These are phyloP conservation scores for Drosophila macrospina DNA, from an alignment of 2,888 invertebrate species.

Conservation along the genomic window DNA sequence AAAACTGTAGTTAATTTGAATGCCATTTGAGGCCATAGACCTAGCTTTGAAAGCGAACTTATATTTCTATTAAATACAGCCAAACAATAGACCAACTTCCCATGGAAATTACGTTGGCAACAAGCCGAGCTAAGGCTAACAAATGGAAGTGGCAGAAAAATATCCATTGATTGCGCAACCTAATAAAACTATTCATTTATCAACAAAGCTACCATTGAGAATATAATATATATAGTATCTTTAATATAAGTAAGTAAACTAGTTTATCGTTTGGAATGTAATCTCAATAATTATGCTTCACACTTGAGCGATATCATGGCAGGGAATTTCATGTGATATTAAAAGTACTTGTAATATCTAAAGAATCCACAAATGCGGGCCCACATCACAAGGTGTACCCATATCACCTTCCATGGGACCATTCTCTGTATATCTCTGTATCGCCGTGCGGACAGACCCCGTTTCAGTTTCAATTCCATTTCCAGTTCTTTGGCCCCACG, in stretches of 20 bases:
- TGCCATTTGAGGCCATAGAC: conserved; percentile 40
- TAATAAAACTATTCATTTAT: neutral
- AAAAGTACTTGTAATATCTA: conserved; percentile 21
- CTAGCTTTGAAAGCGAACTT: neutral
- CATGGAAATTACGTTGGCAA: conserved; percentile 27
- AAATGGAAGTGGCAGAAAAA: neutral
- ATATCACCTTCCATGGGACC: conserved; percentile 37
- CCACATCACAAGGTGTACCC: conserved; percentile 39
- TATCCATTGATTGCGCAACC: neutral
- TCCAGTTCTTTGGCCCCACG: conserved; percentile 33
- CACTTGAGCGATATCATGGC: conserved; percentile 9
- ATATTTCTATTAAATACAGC: conserved; percentile 28
- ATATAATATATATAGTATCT: no score
- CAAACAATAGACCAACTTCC: conserved; percentile 26
- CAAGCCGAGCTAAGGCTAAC: neutral
- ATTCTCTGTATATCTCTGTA: conserved; percentile 38
- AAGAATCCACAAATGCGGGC: conserved; percentile 18
- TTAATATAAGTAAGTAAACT: neutral
- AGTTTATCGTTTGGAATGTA: conserved; percentile 8
- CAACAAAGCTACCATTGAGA: neutral
- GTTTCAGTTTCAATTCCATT: neutral
- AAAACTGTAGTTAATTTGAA: conserved; percentile 49
- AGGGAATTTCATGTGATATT: conserved; percentile 18
- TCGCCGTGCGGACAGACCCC: conserved; percentile 32
- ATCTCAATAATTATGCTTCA: conserved; percentile 13